Evolutionary conservation across 2,888 invertebrate genomes (phyloP).

Genomic region (Drymonia ruficornis): DNA sequence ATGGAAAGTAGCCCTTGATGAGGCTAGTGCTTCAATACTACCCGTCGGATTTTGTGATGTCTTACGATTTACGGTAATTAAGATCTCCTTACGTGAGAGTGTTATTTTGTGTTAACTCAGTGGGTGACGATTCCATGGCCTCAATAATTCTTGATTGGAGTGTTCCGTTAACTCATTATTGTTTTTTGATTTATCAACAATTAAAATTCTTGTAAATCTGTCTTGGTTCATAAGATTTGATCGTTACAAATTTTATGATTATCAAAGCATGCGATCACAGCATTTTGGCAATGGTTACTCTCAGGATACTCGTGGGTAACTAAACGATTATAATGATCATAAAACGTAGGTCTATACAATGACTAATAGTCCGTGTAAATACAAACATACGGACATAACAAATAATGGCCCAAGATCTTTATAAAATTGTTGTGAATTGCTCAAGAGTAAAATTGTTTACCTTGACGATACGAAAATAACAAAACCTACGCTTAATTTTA

Average conservation of each 20-base stretch:
- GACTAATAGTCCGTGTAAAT: too few relatives aligned
- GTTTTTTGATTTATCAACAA: conserved; percentile 41
- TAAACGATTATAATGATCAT: not conserved
- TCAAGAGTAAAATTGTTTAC: not conserved
- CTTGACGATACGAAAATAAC: not conserved
- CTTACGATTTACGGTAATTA: conserved; percentile 74
- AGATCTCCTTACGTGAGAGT: conserved; percentile 39
- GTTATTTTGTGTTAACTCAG: conserved; percentile 57
- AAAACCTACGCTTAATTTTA: not conserved
- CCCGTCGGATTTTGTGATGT: conserved; percentile 69
- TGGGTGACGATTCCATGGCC: conserved; percentile 75
- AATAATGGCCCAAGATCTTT: too few relatives aligned
- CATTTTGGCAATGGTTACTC: conserved; percentile 9
- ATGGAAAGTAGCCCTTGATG: conserved; percentile 77
- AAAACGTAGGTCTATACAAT: too few relatives aligned
- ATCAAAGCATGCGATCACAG: conserved; percentile 41
- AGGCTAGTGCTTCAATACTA: conserved; percentile 61
- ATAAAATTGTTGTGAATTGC: not conserved
- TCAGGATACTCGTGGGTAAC: not conserved
- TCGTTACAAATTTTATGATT: conserved; percentile 12
- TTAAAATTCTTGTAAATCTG: conserved; percentile 17
- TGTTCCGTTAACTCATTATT: conserved; percentile 64
- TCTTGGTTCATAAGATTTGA: conserved; percentile 12
- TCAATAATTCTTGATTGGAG: conserved; percentile 60
- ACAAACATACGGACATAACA: too few relatives aligned